Percentiles rank a stretch among this genome's conserved stretches.
Conservation (phyloP, 2,888 invertebrate genomes). For the Girardia tigrina region DNA sequence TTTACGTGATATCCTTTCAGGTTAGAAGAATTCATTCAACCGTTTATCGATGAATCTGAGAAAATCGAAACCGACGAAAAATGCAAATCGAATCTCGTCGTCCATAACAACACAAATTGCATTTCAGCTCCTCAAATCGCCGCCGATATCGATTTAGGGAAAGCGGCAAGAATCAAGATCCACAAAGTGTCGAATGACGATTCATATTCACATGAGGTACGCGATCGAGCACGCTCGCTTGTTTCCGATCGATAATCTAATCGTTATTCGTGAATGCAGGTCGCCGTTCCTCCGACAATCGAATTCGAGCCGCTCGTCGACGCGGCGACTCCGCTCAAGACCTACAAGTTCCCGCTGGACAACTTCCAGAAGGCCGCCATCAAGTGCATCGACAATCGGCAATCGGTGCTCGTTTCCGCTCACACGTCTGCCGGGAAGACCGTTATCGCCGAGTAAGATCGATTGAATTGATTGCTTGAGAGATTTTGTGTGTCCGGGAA, state of each 20-base stretch:
- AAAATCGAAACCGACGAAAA: not conserved
- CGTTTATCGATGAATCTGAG: conserved; percentile 16
- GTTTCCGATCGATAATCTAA: not conserved
- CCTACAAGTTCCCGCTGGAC: conserved; percentile 80
- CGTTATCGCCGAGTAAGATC: conserved; percentile 80
- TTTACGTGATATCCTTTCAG: not conserved
- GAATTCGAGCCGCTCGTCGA: conserved; percentile 35
- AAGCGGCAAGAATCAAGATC: conserved; percentile 60
- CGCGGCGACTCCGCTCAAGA: not conserved
- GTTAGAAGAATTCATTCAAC: not conserved
- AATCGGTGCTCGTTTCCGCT: conserved; percentile 92
- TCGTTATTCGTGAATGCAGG: not conserved
- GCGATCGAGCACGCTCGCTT: not conserved
- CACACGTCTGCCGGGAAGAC: conserved; percentile 99
- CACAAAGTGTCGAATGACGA: conserved; percentile 77
- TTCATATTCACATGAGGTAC: conserved; percentile 79
- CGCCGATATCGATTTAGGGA: not conserved
- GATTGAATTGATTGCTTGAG: too few relatives aligned
- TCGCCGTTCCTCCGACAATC: conserved; percentile 46
- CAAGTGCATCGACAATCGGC: conserved; percentile 85
- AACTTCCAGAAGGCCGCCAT: conserved; percentile 94
- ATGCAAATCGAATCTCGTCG: not conserved
- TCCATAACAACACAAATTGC: not conserved
- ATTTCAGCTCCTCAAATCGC: not conserved
- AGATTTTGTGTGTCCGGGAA: too few relatives aligned